Evolutionary conservation across 2,797 vertebrate genomes (phyloP).

Genomic region (Esox lucius): DNA sequence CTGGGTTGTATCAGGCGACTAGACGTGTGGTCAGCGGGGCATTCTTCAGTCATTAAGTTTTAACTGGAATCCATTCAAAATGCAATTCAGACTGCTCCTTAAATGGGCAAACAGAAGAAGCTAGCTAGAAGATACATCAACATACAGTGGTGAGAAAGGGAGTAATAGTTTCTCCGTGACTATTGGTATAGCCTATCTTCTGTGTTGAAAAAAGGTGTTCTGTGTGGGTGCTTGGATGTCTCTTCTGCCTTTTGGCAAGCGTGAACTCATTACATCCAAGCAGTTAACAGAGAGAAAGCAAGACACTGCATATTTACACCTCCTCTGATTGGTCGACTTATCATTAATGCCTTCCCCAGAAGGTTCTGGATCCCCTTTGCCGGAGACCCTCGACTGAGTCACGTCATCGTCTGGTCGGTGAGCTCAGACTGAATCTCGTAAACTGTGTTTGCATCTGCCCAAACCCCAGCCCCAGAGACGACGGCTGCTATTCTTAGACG

Average conservation of each 20-base stretch:
- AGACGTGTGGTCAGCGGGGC: slow-evolving; percentile 10
- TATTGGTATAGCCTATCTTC: too few species aligned
- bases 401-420: slow-evolving; percentile 63
- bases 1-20: not conserved
- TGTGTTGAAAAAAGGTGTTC: slow-evolving; percentile 53
- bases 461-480: slow-evolving; percentile 62
- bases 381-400: slow-evolving; percentile 51
- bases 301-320: slow-evolving; percentile 45
- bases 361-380: slow-evolving; percentile 29
- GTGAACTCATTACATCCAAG: slow-evolving; percentile 24
- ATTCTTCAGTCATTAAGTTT: slow-evolving; percentile 19
- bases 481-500: slow-evolving; percentile 56
- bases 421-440: slow-evolving; percentile 64
- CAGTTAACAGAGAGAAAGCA: slow-evolving; percentile 9
- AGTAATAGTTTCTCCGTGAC: slow-evolving; percentile 55
- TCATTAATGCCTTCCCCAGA: slow-evolving; percentile 35
- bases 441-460: slow-evolving; percentile 53
- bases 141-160: slow-evolving; percentile 42
- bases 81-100: slow-evolving; percentile 23
- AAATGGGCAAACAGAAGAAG: slow-evolving; percentile 50
- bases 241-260: slow-evolving; percentile 26
- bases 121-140: slow-evolving; percentile 52
- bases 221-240: slow-evolving; percentile 28
- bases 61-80: slow-evolving; percentile 5
- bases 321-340: slow-evolving; percentile 33